phyloP scores from a whole-genome alignment of 2,888 invertebrate species.

The Anoplius nigerrimus region DNA sequence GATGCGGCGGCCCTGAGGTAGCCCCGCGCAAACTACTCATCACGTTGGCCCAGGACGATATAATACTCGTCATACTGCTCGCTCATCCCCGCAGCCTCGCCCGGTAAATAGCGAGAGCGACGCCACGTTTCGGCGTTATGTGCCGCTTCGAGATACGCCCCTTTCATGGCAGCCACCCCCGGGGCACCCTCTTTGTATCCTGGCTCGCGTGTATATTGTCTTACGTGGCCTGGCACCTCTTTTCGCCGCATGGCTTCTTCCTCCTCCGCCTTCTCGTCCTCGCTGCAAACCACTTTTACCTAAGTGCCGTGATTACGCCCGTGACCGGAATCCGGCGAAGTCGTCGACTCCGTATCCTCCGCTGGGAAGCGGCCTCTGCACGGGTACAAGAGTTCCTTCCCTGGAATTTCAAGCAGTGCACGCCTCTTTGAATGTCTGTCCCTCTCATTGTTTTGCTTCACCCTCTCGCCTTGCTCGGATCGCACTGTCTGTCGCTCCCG shows the following conservation, averaged over 20 bases:
- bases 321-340: slow-evolving; percentile 42
- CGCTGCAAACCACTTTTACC: slow-evolving; percentile 28
- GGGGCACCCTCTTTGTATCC: neutral
- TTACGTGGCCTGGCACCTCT: slow-evolving; percentile 15
- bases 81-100: slow-evolving; percentile 1
- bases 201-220: slow-evolving; percentile 9
- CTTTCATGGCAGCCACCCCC: slow-evolving; percentile 6
- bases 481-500: neutral
- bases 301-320: slow-evolving; percentile 39
- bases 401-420: slow-evolving; percentile 25
- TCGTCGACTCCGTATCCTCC: slow-evolving; percentile 9
- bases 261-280: neutral
- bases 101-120: slow-evolving; percentile 1
- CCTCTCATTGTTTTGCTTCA: neutral
- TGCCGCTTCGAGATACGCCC: slow-evolving; percentile 1
- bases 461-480: neutral
- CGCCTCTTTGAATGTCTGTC: slow-evolving; percentile 16
- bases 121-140: slow-evolving; percentile 7
- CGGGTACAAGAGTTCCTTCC: slow-evolving; percentile 10
- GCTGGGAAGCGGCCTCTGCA: slow-evolving; percentile 7
- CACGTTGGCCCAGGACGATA: no score
- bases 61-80: neutral
- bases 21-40: no score
- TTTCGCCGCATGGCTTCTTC: slow-evolving; percentile 1
- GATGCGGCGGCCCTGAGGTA: no score